Conservation (phyloP, 2,797 vertebrate genomes). For the Spheniscus humboldti region DNA sequence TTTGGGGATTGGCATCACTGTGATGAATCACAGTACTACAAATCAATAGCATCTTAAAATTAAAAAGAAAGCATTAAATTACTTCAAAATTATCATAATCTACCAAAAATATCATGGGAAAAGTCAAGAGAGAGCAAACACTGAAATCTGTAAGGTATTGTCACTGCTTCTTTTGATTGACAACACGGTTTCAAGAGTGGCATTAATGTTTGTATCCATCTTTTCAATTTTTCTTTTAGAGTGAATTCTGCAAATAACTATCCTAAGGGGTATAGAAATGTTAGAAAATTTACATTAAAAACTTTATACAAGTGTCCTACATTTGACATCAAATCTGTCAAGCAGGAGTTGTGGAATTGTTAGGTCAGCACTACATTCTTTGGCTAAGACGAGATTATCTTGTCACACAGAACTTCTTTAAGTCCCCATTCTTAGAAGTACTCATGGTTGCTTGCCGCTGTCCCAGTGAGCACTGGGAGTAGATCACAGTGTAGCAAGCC, state of each 20-base stretch:
- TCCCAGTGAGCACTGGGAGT: slow-evolving; percentile 33
- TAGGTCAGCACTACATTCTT: not conserved
- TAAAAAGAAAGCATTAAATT: not conserved
- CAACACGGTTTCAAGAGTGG: not conserved
- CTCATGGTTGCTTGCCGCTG: not conserved
- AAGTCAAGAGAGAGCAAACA: not conserved
- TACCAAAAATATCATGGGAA: not conserved
- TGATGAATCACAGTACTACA: not conserved
- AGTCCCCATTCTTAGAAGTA: not conserved
- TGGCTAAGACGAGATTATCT: not conserved
- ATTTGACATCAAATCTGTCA: not conserved
- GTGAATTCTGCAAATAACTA: not conserved
- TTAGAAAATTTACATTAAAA: not conserved
- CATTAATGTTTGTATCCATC: not conserved
- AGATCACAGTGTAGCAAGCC: slow-evolving; percentile 40
- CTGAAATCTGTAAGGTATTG: not conserved
- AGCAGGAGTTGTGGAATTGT: not conserved
- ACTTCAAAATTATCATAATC: not conserved
- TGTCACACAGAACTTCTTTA: slow-evolving; percentile 5
- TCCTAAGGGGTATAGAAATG: not conserved
- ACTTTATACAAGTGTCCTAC: not conserved
- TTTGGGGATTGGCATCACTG: not conserved
- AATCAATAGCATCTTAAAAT: not conserved
- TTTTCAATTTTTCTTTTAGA: not conserved
- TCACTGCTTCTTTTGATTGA: not conserved